Evolutionary conservation across 2,113 vertebrate species (phyloP).

Genomic region (Ursus arctos): DNA sequence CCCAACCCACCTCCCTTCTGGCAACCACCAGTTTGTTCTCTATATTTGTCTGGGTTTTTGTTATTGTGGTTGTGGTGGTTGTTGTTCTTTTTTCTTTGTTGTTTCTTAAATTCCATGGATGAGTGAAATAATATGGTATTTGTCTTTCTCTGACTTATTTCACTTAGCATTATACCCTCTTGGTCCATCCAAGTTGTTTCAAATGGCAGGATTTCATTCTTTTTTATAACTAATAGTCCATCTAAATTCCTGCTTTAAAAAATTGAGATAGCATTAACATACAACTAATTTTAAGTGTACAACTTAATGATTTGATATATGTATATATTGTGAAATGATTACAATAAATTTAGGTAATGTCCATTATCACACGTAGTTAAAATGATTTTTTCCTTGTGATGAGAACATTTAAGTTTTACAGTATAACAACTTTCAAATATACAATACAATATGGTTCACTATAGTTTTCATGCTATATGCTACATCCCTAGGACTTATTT

Average conservation of each 20-base stretch:
- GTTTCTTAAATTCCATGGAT: not conserved
- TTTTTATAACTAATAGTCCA: not conserved
- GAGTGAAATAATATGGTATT: not conserved
- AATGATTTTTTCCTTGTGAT: not conserved
- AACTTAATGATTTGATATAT: not conserved
- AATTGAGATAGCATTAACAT: not conserved
- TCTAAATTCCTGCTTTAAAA: not conserved
- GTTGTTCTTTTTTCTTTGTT: not conserved
- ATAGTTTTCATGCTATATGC: not conserved
- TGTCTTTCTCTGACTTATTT: not conserved
- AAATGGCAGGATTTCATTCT: not conserved
- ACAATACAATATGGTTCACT: not conserved
- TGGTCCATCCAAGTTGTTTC: not conserved
- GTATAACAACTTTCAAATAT: constrained; percentile 1
- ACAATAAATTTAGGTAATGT: not conserved
- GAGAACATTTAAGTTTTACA: not conserved
- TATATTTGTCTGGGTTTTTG: not conserved
- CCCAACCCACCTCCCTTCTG: not conserved
- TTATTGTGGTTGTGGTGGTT: too few relatives aligned
- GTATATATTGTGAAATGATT: not conserved
- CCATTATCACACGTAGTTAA: not conserved
- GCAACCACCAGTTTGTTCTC: not conserved
- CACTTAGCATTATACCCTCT: not conserved
- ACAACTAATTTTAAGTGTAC: not conserved
- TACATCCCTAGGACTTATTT: not conserved